These are phyloP conservation scores for Noctua pronuba DNA, from an alignment of 2,888 invertebrate genomes.

Conservation along the genomic window DNA sequence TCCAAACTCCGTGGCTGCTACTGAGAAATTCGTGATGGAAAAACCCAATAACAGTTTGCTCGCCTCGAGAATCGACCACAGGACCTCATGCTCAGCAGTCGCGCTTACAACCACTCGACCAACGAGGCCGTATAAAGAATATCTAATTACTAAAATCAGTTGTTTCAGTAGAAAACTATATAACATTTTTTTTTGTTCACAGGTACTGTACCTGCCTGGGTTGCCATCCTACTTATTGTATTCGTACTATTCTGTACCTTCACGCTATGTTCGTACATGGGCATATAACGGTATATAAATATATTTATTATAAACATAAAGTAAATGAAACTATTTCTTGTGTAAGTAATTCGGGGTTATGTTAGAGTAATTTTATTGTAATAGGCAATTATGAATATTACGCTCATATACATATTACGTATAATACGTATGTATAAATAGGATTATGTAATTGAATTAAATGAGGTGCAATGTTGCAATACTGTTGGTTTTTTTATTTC, in stretches of 20 bases:
- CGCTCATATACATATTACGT: slow-evolving; percentile 81
- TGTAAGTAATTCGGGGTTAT: slow-evolving; percentile 78
- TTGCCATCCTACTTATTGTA: slow-evolving; percentile 94
- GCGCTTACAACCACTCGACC: background rate
- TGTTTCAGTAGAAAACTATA: background rate
- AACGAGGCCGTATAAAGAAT: background rate
- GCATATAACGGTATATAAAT: slow-evolving; percentile 89
- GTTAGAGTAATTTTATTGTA: slow-evolving; percentile 72
- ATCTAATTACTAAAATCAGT: background rate
- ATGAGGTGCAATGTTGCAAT: slow-evolving; percentile 81
- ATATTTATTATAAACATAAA: slow-evolving; percentile 69
- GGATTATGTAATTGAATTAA: slow-evolving; percentile 82
- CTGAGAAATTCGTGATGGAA: background rate
- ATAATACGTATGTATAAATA: slow-evolving; percentile 84
- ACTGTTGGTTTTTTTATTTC: slow-evolving; percentile 62
- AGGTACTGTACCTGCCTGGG: slow-evolving; percentile 96
- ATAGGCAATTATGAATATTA: slow-evolving; percentile 79
- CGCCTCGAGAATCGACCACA: background rate
- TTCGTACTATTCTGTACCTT: slow-evolving; percentile 95
- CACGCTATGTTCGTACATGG: slow-evolving; percentile 95
- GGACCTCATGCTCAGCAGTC: background rate
- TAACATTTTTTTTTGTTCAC: slow-evolving; percentile 74
- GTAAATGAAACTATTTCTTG: slow-evolving; percentile 66
- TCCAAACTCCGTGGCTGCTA: too few species aligned
- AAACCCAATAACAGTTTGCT: background rate